phyloP scores from a whole-genome alignment of 1,140 invertebrate genomes.

The Galendromus occidentalis region DNA sequence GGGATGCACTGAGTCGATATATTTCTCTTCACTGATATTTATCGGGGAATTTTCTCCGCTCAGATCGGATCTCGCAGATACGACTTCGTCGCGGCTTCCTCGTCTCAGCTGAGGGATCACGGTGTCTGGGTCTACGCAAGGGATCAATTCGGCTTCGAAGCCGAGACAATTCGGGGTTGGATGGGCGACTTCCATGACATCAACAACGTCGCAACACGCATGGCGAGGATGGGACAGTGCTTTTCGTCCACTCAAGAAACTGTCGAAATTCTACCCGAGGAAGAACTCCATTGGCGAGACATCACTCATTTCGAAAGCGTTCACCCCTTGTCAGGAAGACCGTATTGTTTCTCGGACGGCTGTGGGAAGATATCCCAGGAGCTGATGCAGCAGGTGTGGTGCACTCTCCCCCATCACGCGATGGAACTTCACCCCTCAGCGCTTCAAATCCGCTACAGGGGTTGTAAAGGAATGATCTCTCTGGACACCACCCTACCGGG shows the following conservation, averaged over 20 bases:
- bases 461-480: conserved; percentile 24
- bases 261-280: neutral
- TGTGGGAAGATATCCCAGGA: conserved; percentile 13
- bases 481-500: conserved; percentile 20
- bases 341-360: conserved; percentile 16
- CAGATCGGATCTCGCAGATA: conserved; percentile 14
- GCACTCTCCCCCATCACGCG: neutral
- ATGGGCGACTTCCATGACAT: conserved; percentile 21
- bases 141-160: conserved; percentile 12
- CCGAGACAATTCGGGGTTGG: conserved; percentile 20
- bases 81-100: conserved; percentile 16
- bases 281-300: neutral
- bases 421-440: conserved; percentile 15
- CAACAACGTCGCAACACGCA: conserved; percentile 20
- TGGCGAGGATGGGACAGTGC: conserved; percentile 21
- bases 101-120: conserved; percentile 16
- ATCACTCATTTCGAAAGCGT: neutral
- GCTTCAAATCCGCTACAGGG: conserved; percentile 22
- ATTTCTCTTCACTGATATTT: neutral
- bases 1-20: neutral
- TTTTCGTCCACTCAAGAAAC: conserved; percentile 14
- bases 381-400: conserved; percentile 16
- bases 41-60: neutral
- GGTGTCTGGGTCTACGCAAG: conserved; percentile 16
- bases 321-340: neutral